Percentiles rank a stretch among this genome's conserved stretches.
Evolutionary conservation across 2,888 invertebrate species (phyloP).

Genomic region (Tetragonisca angustula): DNA sequence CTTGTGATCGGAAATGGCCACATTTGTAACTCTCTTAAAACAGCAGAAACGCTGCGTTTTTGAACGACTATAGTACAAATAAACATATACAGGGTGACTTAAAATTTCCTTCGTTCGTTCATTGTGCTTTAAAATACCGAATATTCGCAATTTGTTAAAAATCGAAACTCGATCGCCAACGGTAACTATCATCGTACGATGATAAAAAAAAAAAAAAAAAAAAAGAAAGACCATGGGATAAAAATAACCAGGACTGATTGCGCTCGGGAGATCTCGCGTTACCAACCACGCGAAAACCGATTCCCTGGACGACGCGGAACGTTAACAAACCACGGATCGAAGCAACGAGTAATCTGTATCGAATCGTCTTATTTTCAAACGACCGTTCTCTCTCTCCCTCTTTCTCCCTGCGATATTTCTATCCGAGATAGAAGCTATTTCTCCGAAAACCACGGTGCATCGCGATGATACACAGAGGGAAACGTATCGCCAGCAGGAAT

Average conservation of each 20-base stretch:
- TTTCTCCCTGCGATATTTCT: background rate
- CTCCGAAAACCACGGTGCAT: background rate
- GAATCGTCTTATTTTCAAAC: background rate
- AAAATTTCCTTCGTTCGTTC: too few species aligned
- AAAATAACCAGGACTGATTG: background rate
- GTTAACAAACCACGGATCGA: background rate
- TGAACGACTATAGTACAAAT: too few species aligned
- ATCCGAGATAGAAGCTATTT: background rate
- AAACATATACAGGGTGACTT: too few species aligned
- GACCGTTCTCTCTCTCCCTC: background rate
- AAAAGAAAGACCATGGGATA: background rate
- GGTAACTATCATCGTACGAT: too few species aligned
- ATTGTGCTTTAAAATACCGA: too few species aligned
- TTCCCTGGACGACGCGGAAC: background rate
- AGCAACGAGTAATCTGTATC: background rate
- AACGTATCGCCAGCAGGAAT: background rate
- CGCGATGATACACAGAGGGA: conserved; percentile 2
- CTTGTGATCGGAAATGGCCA: too few species aligned
- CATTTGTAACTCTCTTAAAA: too few species aligned
- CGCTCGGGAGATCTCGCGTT: background rate
- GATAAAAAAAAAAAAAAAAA: too few species aligned
- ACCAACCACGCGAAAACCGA: background rate
- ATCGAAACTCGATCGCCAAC: too few species aligned
- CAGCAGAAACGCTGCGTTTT: too few species aligned
- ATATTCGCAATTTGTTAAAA: too few species aligned